Evolutionary conservation across 2,888 invertebrate genomes (phyloP).

Genomic region (Gastracanthus pulcherrimus): DNA sequence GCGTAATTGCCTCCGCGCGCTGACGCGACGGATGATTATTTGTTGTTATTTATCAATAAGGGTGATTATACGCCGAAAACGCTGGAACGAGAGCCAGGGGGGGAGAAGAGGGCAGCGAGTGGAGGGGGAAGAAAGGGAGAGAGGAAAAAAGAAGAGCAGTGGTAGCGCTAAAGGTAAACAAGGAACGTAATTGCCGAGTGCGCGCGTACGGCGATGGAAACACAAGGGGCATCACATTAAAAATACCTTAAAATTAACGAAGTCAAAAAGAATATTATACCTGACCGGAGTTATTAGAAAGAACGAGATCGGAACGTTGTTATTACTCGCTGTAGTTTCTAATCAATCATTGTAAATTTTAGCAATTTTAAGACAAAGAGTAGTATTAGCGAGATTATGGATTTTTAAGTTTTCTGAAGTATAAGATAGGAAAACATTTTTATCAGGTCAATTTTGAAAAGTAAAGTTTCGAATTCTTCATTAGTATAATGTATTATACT

Average conservation of each 20-base stretch:
- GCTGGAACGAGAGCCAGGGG: neutral
- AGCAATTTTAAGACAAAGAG: neutral
- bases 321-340: neutral
- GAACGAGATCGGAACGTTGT: neutral
- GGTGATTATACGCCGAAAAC: constrained; percentile 27
- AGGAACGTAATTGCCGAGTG: constrained; percentile 42
- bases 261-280: neutral
- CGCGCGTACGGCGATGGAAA: neutral
- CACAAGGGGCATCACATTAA: constrained; percentile 22
- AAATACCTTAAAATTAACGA: constrained; percentile 45
- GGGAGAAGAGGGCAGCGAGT: neutral
- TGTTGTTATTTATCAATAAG: constrained; percentile 50
- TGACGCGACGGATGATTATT: constrained; percentile 42
- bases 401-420: neutral
- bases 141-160: neutral
- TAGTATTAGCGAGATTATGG: neutral
- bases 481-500: no score
- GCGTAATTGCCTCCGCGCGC: constrained; percentile 42
- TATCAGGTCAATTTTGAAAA: neutral
- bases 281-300: constrained; percentile 10
- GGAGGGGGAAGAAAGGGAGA: neutral
- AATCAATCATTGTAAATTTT: neutral
- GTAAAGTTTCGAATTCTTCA: neutral
- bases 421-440: neutral
- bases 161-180: constrained; percentile 42